Percentiles rank a stretch among this genome's conserved stretches.
These are phyloP conservation scores for Girardia tigrina DNA, from an alignment of 2,888 invertebrate genomes.

Conservation along the genomic window DNA sequence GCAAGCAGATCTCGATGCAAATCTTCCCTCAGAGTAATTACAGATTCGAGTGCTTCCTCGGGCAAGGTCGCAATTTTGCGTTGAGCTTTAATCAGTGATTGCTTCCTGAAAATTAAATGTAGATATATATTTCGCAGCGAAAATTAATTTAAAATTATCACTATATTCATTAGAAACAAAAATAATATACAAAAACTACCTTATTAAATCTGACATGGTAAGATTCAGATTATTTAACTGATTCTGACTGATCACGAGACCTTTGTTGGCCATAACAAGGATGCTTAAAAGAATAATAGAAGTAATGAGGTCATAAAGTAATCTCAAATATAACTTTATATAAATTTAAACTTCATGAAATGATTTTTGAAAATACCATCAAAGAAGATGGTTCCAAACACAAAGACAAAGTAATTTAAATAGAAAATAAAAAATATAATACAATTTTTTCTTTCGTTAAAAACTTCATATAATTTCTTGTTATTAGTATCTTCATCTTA, in stretches of 20 bases:
- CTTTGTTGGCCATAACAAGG: not conserved
- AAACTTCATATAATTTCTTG: too few relatives aligned
- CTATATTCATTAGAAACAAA: too few relatives aligned
- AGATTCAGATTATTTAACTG: not conserved
- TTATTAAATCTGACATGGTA: not conserved
- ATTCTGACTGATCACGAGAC: conserved; percentile 4
- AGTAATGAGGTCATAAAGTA: too few relatives aligned
- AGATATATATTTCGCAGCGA: not conserved
- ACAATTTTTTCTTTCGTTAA: too few relatives aligned
- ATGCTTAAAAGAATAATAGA: not conserved
- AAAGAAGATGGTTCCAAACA: too few relatives aligned
- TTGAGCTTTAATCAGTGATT: not conserved
- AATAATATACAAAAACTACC: not conserved
- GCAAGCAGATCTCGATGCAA: conserved; percentile 16
- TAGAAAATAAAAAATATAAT: too few relatives aligned
- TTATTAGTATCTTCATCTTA: too few relatives aligned
- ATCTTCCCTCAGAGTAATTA: not conserved
- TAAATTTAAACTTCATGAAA: too few relatives aligned
- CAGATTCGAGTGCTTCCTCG: conserved; percentile 1
- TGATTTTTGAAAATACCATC: too few relatives aligned
- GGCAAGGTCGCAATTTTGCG: conserved; percentile 10
- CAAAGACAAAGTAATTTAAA: too few relatives aligned
- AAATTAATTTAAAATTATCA: not conserved
- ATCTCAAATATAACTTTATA: too few relatives aligned
- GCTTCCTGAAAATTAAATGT: not conserved